Evolutionary conservation across 2,888 invertebrate genomes (phyloP), one percentile per base, ranked within the genome.

Genomic region (Tinea semifulvella): DNA sequence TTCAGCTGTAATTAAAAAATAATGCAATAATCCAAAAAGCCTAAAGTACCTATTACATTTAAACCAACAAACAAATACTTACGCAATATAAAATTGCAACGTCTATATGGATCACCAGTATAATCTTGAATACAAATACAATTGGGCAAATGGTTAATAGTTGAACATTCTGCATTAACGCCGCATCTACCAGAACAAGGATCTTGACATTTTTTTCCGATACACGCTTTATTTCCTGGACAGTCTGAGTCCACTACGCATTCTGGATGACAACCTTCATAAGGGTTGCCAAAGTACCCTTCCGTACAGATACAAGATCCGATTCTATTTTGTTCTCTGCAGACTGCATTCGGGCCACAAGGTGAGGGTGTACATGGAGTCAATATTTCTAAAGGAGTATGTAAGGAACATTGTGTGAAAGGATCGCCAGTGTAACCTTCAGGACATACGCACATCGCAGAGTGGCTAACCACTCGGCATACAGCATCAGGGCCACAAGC

Each of bases 101-200:
- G 79, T 45, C 82, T 75, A 56, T 76, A 83, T 7, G 84, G 80
- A 58, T 88, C 86, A 47, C 88, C 89, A 38, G 84, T 85, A 56
- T 79, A 88, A 48, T 88, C 88, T 20, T 67, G 56, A 45, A 82
- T 65, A 58, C 91, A 91, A 46, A 77, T 82, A 58, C 91, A 91
- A 46, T 76, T 82, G 2, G 91, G 89, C 42, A 85, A 69, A 63
- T 92, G 92, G 56, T 88, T 88, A 8, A 89, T 74, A 14, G 89
- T 87, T 48, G 83, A 79, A 61, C 92, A 92, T 49, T 87, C 84
- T 3, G 91, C 88, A 59, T 90, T 89, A 50, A 84, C 75, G 26
- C 90, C 91, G 61, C 92, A 92, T 16, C 86, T 86, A 46, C 90
- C 90, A 0, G 88, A 87, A 55, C 91, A 91, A 16, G 91, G 91